Base-by-base conservation (phyloP, 2,113 vertebrate species). In the Prietella phreatophila region DNA sequence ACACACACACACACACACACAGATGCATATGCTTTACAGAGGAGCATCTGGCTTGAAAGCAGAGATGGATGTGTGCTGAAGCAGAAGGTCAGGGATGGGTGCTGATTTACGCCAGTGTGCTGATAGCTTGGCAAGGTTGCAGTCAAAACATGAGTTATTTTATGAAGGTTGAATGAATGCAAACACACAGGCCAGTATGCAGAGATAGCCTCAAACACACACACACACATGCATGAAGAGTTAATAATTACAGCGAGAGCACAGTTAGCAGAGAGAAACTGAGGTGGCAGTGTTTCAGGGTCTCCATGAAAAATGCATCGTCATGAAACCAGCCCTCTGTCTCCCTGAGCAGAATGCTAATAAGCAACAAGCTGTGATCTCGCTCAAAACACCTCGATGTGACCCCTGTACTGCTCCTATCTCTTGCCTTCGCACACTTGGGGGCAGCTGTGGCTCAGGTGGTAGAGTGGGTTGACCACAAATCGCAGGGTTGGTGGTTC, bases 321-420 rank as follows among this genome's bases (percentile, higher is more conserved):
- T 86, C 82, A 86, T 63, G 75, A 86, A 88, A 47, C 25, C 79
- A 53, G 80, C 36, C 69, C 78, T 67, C 42, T 10, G 11, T 36
- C 61, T 85, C 83, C 76, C 58, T 88, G 84, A 84, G 65, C 85
- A 22, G 85, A 84, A 90, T 90, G 73, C 78, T 89, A 87, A 90
- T 80, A 83, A 80, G 83, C 73, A 61, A 82, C n/a, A 25, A 85
- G 73, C 69, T 83, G 15, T 36, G 82, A 65, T 61, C 30, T n/a
- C 25, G n/a, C 56, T 84, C 13, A 19, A 75, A 69, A 75, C 33
- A 82, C 87, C 58, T 27, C 42, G 3, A n/a, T 36, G 33, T 83
- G 91, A 86, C 50, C 88, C 2, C 50, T 33, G 63, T 84, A 58
- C 87, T 89, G 42, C 85, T 86, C 83, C 86, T 69, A 63, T 53